Evolutionary conservation across 2,113 vertebrate species (phyloP), one percentile per base, ranked within the genome.

Genomic region (Etia nguti): DNA sequence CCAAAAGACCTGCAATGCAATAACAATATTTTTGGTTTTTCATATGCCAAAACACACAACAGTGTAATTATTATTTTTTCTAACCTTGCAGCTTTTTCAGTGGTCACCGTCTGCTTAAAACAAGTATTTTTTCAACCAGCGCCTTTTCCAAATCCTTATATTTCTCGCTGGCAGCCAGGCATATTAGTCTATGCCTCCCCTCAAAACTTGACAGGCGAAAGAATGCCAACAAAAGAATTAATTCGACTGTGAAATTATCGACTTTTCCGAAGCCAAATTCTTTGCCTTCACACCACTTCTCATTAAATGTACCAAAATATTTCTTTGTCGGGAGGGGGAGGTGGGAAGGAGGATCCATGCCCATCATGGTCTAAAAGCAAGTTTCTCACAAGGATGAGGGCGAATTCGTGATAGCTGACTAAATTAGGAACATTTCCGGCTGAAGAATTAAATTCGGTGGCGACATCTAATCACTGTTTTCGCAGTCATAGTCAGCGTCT

Each of bases 181-280:
- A 87, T 65, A 81, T 82, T 86, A 86, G 65, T 87, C 59, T 77
- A 36, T 56, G 41, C 79, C 62, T 90, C 84, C 56, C 10, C 75
- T 86, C 70, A 86, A 88, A 88, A 92, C 79, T 54, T 89, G 84
- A 92, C 81, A 86, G 82, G 68, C 60, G 83, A 68, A 50, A 90
- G 41, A 90, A 85, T 75, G 87, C 89, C 83, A 88, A 77, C 73
- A 75, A 75, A 80, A 75, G 34, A 92, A 83, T 36, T 11, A 79
- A 75, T 80, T 92, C 77, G 16, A 26, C 82, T 90, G 90, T 84
- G 75, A 90, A 94, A 94, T 90, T 81, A 80, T 86, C 62, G 46
- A 57, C 84, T 92, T 86, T 82, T 79, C 56, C 10, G 18, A 89
- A 88, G 86, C 86, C 88, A 90, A 88, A 83, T 84, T 80, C 24